Percentiles rank a stretch among this genome's conserved stretches.
Evolutionary conservation across 2,888 invertebrate species (phyloP).

Genomic region (Micoletzkya japonica): DNA sequence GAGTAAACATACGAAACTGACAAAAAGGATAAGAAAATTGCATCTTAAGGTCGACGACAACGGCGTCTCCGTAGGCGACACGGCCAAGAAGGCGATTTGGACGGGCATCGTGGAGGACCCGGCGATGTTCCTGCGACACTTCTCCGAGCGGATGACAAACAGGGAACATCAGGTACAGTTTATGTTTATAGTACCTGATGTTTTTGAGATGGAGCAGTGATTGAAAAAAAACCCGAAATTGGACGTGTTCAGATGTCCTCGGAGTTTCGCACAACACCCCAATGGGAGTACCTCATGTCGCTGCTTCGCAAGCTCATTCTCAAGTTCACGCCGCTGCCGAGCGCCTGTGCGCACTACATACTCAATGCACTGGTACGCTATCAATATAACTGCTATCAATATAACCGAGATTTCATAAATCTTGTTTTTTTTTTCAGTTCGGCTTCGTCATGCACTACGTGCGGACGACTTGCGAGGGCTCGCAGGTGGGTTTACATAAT

Average conservation of each 20-base stretch:
- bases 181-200: too few species aligned
- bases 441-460: conserved; percentile 99
- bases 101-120: conserved; percentile 96
- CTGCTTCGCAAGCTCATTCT: conserved; percentile 90
- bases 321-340: conserved; percentile 67
- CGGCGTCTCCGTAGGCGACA: conserved; percentile 88
- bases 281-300: conserved; percentile 80
- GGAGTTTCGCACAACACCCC: conserved; percentile 31
- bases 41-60: conserved; percentile 76
- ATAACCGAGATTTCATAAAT: neutral
- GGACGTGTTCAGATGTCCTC: conserved; percentile 27
- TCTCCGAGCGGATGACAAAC: conserved; percentile 86
- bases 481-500: conserved; percentile 69
- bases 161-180: conserved; percentile 64
- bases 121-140: conserved; percentile 85
- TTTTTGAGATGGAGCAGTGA: neutral
- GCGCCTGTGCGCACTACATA: conserved; percentile 92
- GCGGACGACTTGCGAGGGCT: conserved; percentile 89
- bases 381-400: neutral
- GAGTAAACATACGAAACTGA: too few species aligned
- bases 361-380: conserved; percentile 86
- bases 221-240: too few species aligned
- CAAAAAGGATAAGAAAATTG: too few species aligned
- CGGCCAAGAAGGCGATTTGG: conserved; percentile 94
- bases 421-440: conserved; percentile 68